These are phyloP conservation scores for Nesometra sesokonis DNA, from an alignment of 35 echinoderm and acorn worm genomes.

Conservation along the genomic window DNA sequence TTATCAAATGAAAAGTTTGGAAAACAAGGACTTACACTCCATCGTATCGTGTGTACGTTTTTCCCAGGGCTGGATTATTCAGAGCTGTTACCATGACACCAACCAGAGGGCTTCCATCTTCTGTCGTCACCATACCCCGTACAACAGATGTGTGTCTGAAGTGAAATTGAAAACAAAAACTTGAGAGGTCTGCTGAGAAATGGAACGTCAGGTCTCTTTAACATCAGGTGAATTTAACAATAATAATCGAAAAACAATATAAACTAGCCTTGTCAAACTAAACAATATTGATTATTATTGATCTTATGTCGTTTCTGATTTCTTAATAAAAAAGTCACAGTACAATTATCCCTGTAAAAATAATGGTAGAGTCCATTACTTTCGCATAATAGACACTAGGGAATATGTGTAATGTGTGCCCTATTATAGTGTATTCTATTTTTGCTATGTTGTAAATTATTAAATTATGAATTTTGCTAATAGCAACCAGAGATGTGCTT, in stretches of 20 bases:
- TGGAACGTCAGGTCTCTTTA: not conserved
- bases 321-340: not conserved
- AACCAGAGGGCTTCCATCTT: slow-evolving; percentile 47
- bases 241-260: not conserved
- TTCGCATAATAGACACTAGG: no score
- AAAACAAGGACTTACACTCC: slow-evolving; percentile 94
- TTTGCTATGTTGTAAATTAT: no score
- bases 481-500: no score
- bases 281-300: no score
- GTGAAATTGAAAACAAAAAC: not conserved
- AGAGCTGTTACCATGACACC: slow-evolving; percentile 47
- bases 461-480: no score
- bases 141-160: slow-evolving; percentile 56
- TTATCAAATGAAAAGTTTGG: no score
- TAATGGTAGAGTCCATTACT: not conserved
- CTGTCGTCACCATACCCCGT: slow-evolving; percentile 42
- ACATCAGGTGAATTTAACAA: not conserved
- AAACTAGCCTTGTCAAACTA: not conserved
- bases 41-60: slow-evolving; percentile 70
- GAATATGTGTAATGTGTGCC: no score
- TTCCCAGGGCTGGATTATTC: slow-evolving; percentile 32
- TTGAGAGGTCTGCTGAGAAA: not conserved
- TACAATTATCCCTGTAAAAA: not conserved
- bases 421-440: no score
- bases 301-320: no score